These are phyloP conservation scores for Drosophila yooni DNA, from an alignment of 2,888 invertebrate genomes.

Conservation along the genomic window DNA sequence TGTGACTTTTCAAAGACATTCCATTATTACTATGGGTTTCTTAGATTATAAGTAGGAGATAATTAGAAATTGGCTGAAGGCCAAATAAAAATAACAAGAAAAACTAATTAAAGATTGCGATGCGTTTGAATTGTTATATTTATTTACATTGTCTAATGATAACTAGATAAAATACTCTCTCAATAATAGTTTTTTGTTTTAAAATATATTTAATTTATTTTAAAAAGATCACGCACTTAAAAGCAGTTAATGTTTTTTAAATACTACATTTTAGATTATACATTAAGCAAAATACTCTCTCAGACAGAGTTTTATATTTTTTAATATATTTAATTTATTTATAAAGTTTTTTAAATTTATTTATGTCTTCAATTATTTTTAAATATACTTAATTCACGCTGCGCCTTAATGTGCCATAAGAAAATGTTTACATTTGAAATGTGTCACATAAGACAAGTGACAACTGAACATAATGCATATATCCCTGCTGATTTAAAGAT, in stretches of 20 bases:
- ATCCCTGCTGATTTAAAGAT: constrained; percentile 19
- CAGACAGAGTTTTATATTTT: background rate
- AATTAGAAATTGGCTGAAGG: background rate
- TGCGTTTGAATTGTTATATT: background rate
- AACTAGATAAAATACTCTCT: background rate
- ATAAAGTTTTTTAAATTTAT: background rate
- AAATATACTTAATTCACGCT: background rate
- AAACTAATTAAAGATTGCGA: background rate
- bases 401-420: too few species aligned
- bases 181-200: background rate
- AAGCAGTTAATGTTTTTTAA: background rate
- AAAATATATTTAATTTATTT: background rate
- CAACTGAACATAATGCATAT: constrained; percentile 55
- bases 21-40: background rate
- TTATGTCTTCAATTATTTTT: background rate
- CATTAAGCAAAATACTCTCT: background rate
- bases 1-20: background rate
- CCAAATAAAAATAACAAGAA: background rate
- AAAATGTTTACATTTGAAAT: constrained; percentile 17
- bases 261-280: background rate
- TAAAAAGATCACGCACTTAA: background rate
- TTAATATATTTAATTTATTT: background rate
- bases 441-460: constrained; percentile 20
- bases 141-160: background rate
- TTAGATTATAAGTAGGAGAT: background rate